A percentile compares a stretch with the other conserved stretches of the same genome.
Evolutionary conservation across 2,888 invertebrate species (phyloP).

Genomic region (Lamproptera curius): DNA sequence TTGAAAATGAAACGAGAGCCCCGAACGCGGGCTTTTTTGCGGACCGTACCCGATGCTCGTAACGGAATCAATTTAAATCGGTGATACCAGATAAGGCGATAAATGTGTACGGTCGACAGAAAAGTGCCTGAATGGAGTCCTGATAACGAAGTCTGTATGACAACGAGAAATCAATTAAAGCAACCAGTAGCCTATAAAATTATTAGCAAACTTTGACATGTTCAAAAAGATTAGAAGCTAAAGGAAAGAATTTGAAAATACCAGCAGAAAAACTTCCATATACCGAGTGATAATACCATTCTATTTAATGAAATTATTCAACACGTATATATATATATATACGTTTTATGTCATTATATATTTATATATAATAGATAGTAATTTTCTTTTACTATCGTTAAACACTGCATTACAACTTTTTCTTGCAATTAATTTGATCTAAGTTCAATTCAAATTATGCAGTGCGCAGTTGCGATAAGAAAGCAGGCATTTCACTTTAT

Average conservation of each 20-base stretch:
- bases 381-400: too few species aligned
- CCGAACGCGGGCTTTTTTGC: slow-evolving; percentile 44
- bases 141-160: background rate
- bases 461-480: slow-evolving; percentile 8
- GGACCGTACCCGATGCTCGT: slow-evolving; percentile 39
- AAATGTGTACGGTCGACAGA: slow-evolving; percentile 13
- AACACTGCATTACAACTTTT: too few species aligned
- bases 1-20: slow-evolving; percentile 63
- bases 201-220: too few species aligned
- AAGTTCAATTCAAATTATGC: slow-evolving; percentile 13
- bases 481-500: slow-evolving; percentile 11
- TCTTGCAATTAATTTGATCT: slow-evolving; percentile 1
- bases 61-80: slow-evolving; percentile 53
- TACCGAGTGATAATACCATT: too few species aligned
- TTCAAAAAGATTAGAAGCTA: too few species aligned
- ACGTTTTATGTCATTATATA: too few species aligned
- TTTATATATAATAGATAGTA: too few species aligned
- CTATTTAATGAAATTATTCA: too few species aligned
- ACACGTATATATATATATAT: too few species aligned
- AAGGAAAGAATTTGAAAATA: too few species aligned
- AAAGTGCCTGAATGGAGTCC: slow-evolving; percentile 6
- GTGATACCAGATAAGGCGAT: slow-evolving; percentile 35
- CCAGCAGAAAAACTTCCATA: too few species aligned
- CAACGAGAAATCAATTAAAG: background rate
- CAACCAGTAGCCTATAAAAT: too few species aligned